Evolutionary conservation across 2,888 invertebrate genomes (phyloP), one percentile per base, ranked within the genome.

Genomic region (Rambutsinella grinnellia): DNA sequence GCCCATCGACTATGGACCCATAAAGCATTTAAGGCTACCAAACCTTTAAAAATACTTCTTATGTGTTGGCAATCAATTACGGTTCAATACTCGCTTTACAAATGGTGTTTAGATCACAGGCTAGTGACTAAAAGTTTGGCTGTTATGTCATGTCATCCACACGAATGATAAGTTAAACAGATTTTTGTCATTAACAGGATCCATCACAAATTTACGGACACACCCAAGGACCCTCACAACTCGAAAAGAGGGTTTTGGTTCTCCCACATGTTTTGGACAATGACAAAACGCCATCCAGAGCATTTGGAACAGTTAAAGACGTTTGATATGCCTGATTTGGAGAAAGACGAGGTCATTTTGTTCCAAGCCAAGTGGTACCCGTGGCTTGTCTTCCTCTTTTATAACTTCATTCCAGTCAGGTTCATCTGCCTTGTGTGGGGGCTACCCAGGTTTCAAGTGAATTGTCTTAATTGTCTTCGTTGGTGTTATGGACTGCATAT

Each of bases 131-230:
- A n/a, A n/a, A n/a, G n/a, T n/a, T n/a, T n/a, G n/a, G n/a, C n/a
- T n/a, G n/a, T n/a, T n/a, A n/a, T n/a, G n/a, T n/a, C n/a, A n/a
- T n/a, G n/a, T n/a, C n/a, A n/a, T n/a, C n/a, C n/a, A n/a, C n/a
- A n/a, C n/a, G n/a, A n/a, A n/a, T n/a, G n/a, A n/a, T n/a, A n/a
- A n/a, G n/a, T n/a, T n/a, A 44, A 13, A 44, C 8, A 13, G 44
- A 13, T 44, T 13, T 44, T 13, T 13, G n/a, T n/a, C n/a, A n/a
- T n/a, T n/a, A n/a, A n/a, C n/a, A 89, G 93, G 3, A 90, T 92
- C 76, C 94, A 97, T 86, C 96, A 97, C 89, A 97, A 96, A 87
- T 96, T 92, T 88, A 94, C 93, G 21, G 96, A 97, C 86, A 97
- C 96, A 0, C 92, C 96, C 86, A 96, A 96, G 0, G 96, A 97